Percentiles rank a stretch among this genome's conserved stretches.
Evolutionary conservation across 2,888 invertebrate genomes (phyloP).

Genomic region (Patella pellucida): DNA sequence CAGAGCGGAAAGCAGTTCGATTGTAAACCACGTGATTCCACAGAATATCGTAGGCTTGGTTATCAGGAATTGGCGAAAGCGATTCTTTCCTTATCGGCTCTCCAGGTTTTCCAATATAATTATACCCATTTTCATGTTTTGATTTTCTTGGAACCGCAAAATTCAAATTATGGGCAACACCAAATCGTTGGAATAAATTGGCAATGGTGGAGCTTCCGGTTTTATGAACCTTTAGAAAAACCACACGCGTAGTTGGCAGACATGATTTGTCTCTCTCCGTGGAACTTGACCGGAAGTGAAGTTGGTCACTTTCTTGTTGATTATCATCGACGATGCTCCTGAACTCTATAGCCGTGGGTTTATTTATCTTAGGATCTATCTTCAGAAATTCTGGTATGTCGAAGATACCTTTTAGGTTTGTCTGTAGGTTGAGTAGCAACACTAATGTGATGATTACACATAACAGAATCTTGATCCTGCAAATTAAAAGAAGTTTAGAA

Average conservation of each 20-base stretch:
- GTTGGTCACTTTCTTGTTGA: too few relatives aligned
- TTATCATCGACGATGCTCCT: too few relatives aligned
- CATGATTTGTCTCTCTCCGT: neutral
- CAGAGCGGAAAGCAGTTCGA: constrained; percentile 28
- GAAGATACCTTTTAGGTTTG: too few relatives aligned
- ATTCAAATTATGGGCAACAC: constrained; percentile 14
- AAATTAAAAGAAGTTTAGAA: too few relatives aligned
- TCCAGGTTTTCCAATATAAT: constrained; percentile 32
- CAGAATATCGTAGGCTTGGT: constrained; percentile 22
- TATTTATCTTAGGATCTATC: too few relatives aligned
- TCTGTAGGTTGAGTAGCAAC: too few relatives aligned
- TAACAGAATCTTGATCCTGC: too few relatives aligned
- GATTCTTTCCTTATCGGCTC: neutral
- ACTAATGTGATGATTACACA: too few relatives aligned
- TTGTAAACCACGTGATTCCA: constrained; percentile 31
- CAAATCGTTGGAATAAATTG: constrained; percentile 25
- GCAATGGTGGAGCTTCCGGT: constrained; percentile 24
- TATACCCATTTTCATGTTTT: constrained; percentile 31
- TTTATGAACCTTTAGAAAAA: constrained; percentile 27
- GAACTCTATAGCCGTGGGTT: too few relatives aligned
- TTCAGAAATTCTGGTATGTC: too few relatives aligned
- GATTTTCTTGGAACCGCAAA: constrained; percentile 30
- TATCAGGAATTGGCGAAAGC: constrained; percentile 13
- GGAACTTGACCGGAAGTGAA: too few relatives aligned
- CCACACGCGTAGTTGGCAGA: constrained; percentile 15